Evolutionary conservation across 2,797 vertebrate genomes (phyloP).

Genomic region (Labeo calbasu): DNA sequence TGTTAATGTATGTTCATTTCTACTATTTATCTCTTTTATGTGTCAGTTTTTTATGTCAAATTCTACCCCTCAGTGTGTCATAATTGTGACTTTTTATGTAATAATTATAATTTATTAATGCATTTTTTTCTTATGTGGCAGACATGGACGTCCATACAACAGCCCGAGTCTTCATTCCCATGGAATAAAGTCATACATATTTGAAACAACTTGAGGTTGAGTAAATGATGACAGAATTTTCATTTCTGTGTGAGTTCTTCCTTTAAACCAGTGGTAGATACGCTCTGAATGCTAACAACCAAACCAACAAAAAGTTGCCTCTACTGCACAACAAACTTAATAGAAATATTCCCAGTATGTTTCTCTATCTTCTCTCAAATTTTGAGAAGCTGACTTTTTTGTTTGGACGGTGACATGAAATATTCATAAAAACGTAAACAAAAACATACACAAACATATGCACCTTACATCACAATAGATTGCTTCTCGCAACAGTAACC

Average conservation of each 20-base stretch:
- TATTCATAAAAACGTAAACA: conserved; percentile 69
- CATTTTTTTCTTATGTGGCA: background rate
- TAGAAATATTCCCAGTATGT: background rate
- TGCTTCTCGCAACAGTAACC: conserved; percentile 79
- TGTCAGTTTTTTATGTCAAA: background rate
- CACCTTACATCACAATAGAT: conserved; percentile 71
- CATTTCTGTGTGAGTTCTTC: background rate
- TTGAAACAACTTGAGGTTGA: background rate
- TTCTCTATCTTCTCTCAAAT: background rate
- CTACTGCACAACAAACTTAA: background rate
- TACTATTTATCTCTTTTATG: background rate
- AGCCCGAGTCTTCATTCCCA: background rate
- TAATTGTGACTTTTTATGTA: background rate
- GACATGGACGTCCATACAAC: background rate
- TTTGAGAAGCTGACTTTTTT: background rate
- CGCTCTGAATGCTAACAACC: background rate
- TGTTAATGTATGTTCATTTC: background rate
- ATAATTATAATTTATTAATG: background rate
- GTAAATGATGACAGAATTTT: conserved; percentile 15
- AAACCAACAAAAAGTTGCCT: background rate
- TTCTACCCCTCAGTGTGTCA: background rate
- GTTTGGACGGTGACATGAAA: conserved; percentile 30
- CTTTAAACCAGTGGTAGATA: background rate
- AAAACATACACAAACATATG: conserved; percentile 52
- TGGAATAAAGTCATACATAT: background rate